A percentile compares a stretch with the other conserved stretches of the same genome.
Evolutionary conservation across 2,113 vertebrate species (phyloP).

Genomic region (Menura novaehollandiae): DNA sequence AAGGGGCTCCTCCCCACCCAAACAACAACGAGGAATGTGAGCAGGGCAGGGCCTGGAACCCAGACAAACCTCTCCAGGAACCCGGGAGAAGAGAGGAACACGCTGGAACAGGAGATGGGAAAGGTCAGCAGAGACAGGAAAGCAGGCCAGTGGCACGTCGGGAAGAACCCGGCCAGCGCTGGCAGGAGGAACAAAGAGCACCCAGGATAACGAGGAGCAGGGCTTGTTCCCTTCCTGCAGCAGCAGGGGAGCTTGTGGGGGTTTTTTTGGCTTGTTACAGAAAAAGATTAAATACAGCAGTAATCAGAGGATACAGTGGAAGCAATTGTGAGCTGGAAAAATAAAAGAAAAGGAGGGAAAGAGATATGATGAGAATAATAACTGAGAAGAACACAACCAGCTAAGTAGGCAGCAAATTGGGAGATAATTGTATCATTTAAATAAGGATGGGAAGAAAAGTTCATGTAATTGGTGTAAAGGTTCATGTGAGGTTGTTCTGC

Average conservation of each 20-base stretch:
- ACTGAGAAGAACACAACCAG: background rate
- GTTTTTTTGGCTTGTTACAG: background rate
- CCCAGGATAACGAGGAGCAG: background rate
- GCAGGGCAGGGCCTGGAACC: background rate
- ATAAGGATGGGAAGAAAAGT: background rate
- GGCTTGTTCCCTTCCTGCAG: background rate
- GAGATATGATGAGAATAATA: background rate
- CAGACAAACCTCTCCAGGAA: background rate
- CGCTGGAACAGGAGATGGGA: background rate
- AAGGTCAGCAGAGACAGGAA: rapidly evolving
- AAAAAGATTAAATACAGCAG: background rate
- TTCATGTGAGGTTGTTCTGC: background rate
- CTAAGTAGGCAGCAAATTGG: background rate
- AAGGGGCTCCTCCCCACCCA: too few relatives aligned
- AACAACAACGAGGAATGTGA: rapidly evolving
- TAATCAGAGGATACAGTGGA: background rate
- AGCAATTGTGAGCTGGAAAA: background rate
- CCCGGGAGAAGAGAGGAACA: background rate
- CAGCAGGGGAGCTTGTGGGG: background rate
- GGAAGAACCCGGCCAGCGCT: rapidly evolving
- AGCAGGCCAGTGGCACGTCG: background rate
- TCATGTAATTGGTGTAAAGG: background rate
- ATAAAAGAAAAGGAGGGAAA: background rate
- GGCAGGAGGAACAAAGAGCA: background rate
- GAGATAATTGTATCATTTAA: background rate